Evolutionary conservation across 2,113 vertebrate species (phyloP).

Genomic region (Anseranas semipalmata): DNA sequence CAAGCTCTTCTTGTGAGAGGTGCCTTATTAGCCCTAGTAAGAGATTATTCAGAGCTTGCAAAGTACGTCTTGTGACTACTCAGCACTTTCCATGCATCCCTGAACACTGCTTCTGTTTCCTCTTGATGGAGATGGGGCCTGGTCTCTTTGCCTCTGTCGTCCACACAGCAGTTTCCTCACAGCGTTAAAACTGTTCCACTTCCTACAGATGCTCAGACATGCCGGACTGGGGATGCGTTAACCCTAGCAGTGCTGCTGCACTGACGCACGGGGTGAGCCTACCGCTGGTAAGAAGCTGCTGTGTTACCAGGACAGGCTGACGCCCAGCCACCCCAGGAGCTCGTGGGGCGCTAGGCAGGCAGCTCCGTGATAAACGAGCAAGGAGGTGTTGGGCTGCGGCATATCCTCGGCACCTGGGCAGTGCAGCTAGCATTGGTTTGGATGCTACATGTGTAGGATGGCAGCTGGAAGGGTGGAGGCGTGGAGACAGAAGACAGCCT

Average conservation of each 20-base stretch:
- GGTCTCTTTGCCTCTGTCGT: background rate
- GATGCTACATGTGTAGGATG: background rate
- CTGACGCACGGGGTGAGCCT: rapidly evolving
- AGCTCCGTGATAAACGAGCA: background rate
- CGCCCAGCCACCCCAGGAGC: no score
- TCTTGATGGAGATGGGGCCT: background rate
- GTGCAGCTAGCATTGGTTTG: background rate
- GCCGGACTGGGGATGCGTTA: background rate
- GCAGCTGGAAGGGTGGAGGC: background rate
- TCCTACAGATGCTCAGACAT: background rate
- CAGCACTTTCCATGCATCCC: background rate
- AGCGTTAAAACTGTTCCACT: constrained; percentile 33
- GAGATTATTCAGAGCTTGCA: background rate
- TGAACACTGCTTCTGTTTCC: background rate
- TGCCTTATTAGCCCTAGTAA: background rate
- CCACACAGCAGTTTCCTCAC: background rate
- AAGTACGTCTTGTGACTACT: background rate
- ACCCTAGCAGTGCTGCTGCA: background rate
- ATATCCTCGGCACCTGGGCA: background rate
- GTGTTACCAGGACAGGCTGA: background rate
- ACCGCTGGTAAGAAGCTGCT: background rate
- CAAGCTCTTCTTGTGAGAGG: background rate
- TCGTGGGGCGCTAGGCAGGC: background rate
- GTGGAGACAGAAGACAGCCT: background rate
- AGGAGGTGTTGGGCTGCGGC: background rate